These are phyloP conservation scores for Sebastes aleutianus DNA, from an alignment of 2,797 vertebrate species.

Conservation along the genomic window DNA sequence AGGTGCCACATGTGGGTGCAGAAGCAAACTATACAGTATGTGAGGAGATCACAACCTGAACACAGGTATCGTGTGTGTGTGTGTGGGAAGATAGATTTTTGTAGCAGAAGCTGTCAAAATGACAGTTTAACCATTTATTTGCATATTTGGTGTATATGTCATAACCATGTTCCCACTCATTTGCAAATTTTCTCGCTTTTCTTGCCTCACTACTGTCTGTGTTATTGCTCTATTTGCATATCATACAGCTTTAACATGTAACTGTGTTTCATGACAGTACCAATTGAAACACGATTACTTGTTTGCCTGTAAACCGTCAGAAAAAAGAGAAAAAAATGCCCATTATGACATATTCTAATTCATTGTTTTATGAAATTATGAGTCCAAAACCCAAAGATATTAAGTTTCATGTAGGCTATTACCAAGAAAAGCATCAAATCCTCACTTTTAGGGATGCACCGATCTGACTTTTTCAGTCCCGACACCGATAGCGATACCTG, in stretches of 20 bases:
- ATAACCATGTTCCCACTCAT: background rate
- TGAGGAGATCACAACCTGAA: background rate
- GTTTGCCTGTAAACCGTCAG: background rate
- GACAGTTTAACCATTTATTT: background rate
- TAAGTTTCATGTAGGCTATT: too few relatives aligned
- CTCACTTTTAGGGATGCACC: background rate
- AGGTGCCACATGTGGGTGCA: conserved; percentile 6
- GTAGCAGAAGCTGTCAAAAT: background rate
- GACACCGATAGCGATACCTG: too few relatives aligned
- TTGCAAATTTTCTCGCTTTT: background rate
- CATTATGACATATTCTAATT: background rate
- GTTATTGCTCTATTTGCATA: background rate
- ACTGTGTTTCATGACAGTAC: background rate
- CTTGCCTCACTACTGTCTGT: background rate
- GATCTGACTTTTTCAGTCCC: too few relatives aligned
- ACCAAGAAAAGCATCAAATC: background rate
- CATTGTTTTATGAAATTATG: background rate
- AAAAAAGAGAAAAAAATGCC: background rate
- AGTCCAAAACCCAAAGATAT: background rate
- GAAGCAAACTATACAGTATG: background rate
- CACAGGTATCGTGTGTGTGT: background rate
- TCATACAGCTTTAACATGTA: background rate
- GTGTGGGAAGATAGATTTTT: background rate
- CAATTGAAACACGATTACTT: too few relatives aligned
- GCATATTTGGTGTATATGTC: background rate